A percentile compares a stretch with the other conserved stretches of the same genome.
These are phyloP conservation scores for Therioaphis trifolii DNA, from an alignment of 2,888 invertebrate genomes.

Conservation along the genomic window DNA sequence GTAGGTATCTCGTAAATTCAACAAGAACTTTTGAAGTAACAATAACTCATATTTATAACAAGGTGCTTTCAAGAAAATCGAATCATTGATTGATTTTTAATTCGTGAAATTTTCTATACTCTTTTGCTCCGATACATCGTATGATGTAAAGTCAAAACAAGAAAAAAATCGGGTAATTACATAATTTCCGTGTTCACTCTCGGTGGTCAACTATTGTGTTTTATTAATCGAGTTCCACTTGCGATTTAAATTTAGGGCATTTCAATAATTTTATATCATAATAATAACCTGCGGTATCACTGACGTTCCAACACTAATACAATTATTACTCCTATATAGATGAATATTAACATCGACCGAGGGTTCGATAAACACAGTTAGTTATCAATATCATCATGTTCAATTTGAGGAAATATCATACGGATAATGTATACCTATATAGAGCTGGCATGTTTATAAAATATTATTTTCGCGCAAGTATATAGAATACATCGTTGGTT, in stretches of 20 bases:
- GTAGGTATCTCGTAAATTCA: too few species aligned
- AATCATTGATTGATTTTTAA: background rate
- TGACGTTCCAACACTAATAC: constrained; percentile 12
- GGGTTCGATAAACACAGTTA: constrained; percentile 24
- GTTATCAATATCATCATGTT: too few species aligned
- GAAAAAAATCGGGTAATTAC: background rate
- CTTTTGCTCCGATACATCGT: background rate
- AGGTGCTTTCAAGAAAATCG: too few species aligned
- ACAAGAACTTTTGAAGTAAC: too few species aligned
- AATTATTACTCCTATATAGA: constrained; percentile 28
- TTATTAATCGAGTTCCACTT: constrained; percentile 34
- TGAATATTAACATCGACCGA: constrained; percentile 6
- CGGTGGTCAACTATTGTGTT: constrained; percentile 1
- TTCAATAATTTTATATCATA: constrained; percentile 44
- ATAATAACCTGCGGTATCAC: constrained; percentile 27
- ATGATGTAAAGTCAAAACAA: background rate
- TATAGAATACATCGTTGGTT: too few species aligned
- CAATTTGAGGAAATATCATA: too few species aligned
- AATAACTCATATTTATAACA: too few species aligned
- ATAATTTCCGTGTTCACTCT: constrained; percentile 6
- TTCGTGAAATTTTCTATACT: background rate
- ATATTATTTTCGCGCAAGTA: too few species aligned
- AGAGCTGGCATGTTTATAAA: too few species aligned
- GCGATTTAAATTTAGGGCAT: constrained; percentile 22
- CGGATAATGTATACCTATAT: too few species aligned